These are phyloP conservation scores for Lathamus discolor DNA, from an alignment of 2,113 vertebrate species.

Conservation along the genomic window DNA sequence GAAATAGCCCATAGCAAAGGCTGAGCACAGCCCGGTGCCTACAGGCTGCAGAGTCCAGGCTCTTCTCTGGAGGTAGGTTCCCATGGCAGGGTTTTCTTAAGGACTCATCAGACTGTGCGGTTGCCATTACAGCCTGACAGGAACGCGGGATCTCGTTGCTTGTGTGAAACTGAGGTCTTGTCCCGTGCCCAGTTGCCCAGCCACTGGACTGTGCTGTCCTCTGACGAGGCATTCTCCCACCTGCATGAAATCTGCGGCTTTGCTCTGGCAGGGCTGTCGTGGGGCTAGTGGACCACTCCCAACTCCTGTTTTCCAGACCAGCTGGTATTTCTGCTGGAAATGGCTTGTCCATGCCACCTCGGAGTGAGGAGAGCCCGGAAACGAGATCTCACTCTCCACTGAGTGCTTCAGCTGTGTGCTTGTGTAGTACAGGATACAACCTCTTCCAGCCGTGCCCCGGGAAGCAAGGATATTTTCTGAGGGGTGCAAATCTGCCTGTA, in stretches of 20 bases:
- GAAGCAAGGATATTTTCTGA: too few relatives aligned
- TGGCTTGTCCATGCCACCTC: accelerated
- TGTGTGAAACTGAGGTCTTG: not conserved
- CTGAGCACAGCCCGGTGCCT: not conserved
- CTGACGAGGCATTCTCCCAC: not conserved
- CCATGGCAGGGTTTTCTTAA: not conserved
- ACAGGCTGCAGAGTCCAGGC: not conserved
- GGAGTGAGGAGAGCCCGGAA: not conserved
- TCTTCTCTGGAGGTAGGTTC: constrained; percentile 11
- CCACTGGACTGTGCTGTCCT: not conserved
- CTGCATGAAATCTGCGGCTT: not conserved
- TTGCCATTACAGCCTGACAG: not conserved
- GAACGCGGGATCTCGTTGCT: not conserved
- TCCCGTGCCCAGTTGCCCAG: not conserved
- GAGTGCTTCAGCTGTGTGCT: too few relatives aligned
- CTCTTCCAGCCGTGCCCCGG: too few relatives aligned
- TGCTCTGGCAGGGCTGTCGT: not conserved
- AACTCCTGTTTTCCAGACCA: not conserved
- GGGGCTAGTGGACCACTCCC: not conserved
- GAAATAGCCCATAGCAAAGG: constrained; percentile 3
- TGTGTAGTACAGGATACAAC: too few relatives aligned
- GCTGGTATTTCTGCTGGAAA: not conserved
- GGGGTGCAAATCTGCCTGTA: too few relatives aligned
- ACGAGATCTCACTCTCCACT: too few relatives aligned
- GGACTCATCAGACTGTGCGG: not conserved